A percentile compares a stretch with the other conserved stretches of the same genome.
Conservation (phyloP, 1,140 invertebrate species). For the Argopecten irradians region DNA sequence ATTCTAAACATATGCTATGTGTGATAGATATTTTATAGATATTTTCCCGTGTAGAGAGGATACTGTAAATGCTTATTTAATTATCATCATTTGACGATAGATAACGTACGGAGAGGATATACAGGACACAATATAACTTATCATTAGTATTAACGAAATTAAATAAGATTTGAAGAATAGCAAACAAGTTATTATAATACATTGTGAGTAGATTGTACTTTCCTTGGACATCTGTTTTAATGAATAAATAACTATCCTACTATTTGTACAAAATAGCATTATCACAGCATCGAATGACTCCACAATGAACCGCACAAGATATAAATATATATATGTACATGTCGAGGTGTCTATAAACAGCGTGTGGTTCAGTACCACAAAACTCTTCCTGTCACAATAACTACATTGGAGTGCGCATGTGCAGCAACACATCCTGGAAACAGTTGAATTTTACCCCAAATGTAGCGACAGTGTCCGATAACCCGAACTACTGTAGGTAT, state of each 20-base stretch:
- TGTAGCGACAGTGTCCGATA: background rate
- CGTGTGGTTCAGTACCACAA: background rate
- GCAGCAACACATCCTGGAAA: background rate
- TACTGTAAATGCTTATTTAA: background rate
- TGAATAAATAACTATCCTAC: constrained; percentile 18
- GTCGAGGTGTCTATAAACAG: background rate
- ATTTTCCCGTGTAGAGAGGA: background rate
- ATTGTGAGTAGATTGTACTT: background rate
- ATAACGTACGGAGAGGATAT: background rate
- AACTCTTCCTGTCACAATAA: background rate
- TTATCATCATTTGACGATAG: background rate
- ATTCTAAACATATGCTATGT: too few species aligned
- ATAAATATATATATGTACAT: constrained; percentile 19
- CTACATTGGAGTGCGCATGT: background rate
- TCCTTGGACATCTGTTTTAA: background rate
- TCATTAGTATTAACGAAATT: background rate
- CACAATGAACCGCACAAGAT: background rate
- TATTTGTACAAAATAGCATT: constrained; percentile 23
- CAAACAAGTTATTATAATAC: constrained; percentile 10
- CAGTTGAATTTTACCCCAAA: background rate
- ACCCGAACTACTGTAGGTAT: background rate
- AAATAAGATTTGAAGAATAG: constrained; percentile 5
- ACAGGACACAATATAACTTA: background rate
- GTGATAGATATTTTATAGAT: background rate
- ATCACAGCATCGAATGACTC: constrained; percentile 16